These are phyloP conservation scores for Hippocampus barbouri DNA, from an alignment of 2,113 vertebrate genomes.

Conservation along the genomic window DNA sequence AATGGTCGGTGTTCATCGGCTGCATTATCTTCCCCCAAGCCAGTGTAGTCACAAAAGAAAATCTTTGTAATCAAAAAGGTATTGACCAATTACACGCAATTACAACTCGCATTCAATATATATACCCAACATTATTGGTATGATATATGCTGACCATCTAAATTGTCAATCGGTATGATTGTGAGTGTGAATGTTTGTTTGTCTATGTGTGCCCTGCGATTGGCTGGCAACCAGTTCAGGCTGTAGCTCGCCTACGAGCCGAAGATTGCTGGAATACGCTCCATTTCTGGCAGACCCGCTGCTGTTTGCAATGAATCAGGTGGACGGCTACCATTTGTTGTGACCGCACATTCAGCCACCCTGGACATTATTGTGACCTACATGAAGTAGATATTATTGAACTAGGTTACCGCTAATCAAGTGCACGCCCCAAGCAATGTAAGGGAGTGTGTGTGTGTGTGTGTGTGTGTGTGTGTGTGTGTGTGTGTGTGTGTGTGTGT, in stretches of 20 bases:
- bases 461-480: neutral
- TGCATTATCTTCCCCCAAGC: neutral
- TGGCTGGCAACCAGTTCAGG: no score
- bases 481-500: neutral
- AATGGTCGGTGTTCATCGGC: neutral
- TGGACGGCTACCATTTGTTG: constrained; percentile 15
- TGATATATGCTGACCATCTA: no score
- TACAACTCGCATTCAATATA: no score
- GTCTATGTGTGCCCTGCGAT: no score
- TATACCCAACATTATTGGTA: no score
- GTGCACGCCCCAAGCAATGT: constrained; percentile 48
- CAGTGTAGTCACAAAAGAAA: neutral
- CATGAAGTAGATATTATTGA: constrained; percentile 62
- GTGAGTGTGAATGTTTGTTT: no score
- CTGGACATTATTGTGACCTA: constrained; percentile 65
- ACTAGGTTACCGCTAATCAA: constrained; percentile 65
- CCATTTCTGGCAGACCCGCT: constrained; percentile 9
- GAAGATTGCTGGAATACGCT: no score
- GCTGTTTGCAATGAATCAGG: constrained; percentile 16
- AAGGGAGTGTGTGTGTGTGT: constrained; percentile 10
- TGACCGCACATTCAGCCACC: constrained; percentile 27
- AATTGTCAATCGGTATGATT: no score
- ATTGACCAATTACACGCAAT: neutral
- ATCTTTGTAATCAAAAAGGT: neutral
- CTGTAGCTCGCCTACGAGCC: no score